phyloP scores from a whole-genome alignment of 2,888 invertebrate genomes.

The Eremobia ochroleuca region DNA sequence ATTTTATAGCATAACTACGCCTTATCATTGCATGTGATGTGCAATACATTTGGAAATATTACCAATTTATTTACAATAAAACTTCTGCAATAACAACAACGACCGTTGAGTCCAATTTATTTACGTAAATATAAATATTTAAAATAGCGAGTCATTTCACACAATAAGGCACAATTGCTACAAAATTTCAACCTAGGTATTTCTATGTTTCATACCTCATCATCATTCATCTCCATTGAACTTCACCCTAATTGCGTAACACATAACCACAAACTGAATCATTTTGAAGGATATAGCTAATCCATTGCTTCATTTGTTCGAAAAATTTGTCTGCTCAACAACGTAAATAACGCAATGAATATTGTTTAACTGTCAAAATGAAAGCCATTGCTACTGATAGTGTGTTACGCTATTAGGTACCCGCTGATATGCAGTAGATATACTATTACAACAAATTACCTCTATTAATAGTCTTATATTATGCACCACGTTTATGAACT shows the following conservation, averaged over 20 bases:
- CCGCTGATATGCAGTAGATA: conserved; percentile 73
- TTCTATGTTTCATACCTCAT: conserved; percentile 27
- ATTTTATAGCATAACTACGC: conserved; percentile 25
- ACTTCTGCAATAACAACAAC: conserved; percentile 55
- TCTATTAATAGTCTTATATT: conserved; percentile 75
- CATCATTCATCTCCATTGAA: conserved; percentile 64
- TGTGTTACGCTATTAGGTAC: background rate
- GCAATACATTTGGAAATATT: conserved; percentile 58
- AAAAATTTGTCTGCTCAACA: background rate
- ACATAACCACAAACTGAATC: background rate
- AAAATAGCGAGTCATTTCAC: conserved; percentile 74
- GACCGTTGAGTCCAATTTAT: conserved; percentile 52
- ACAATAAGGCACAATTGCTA: conserved; percentile 83
- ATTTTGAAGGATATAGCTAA: background rate
- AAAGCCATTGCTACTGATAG: background rate
- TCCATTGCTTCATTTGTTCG: background rate
- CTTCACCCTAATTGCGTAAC: conserved; percentile 6
- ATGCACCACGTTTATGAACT: conserved; percentile 77
- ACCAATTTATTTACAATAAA: conserved; percentile 66
- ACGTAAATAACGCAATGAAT: background rate
- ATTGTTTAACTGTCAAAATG: background rate
- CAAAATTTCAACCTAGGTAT: conserved; percentile 71
- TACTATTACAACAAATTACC: conserved; percentile 65
- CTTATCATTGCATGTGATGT: conserved; percentile 50
- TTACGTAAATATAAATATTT: conserved; percentile 56